These are phyloP conservation scores for Oenanthe melanoleuca DNA, from an alignment of 2,113 vertebrate species.

Conservation along the genomic window DNA sequence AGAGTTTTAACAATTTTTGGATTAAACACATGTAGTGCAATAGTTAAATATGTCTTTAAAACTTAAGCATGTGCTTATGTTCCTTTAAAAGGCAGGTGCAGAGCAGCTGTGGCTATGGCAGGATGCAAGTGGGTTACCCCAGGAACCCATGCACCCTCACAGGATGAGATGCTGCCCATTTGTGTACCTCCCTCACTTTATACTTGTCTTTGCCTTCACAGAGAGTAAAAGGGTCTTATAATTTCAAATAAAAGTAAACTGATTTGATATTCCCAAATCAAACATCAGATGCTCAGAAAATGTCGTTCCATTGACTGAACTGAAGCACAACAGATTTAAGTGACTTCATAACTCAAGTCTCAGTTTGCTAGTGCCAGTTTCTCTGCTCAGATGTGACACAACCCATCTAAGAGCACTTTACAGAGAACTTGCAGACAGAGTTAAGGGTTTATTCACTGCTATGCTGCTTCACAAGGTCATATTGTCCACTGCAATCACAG, in stretches of 20 bases:
- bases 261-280: not conserved
- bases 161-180: not conserved
- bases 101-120: not conserved
- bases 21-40: not conserved
- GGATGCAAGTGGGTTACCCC: not conserved
- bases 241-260: not conserved
- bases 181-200: not conserved
- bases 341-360: not conserved
- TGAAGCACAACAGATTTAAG: not conserved
- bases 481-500: not conserved
- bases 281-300: not conserved
- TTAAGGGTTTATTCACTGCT: not conserved
- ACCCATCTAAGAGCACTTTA: not conserved
- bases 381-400: not conserved
- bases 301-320: not conserved
- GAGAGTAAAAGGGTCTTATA: not conserved
- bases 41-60: not conserved
- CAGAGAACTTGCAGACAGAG: not conserved
- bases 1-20: not conserved
- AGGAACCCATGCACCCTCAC: not conserved
- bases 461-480: not conserved
- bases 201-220: not conserved
- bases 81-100: not conserved
- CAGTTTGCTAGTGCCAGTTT: not conserved
- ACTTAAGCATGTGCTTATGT: not conserved